These are phyloP conservation scores for Eulemur rubriventer DNA, from an alignment of 2,797 vertebrate species.

Conservation along the genomic window DNA sequence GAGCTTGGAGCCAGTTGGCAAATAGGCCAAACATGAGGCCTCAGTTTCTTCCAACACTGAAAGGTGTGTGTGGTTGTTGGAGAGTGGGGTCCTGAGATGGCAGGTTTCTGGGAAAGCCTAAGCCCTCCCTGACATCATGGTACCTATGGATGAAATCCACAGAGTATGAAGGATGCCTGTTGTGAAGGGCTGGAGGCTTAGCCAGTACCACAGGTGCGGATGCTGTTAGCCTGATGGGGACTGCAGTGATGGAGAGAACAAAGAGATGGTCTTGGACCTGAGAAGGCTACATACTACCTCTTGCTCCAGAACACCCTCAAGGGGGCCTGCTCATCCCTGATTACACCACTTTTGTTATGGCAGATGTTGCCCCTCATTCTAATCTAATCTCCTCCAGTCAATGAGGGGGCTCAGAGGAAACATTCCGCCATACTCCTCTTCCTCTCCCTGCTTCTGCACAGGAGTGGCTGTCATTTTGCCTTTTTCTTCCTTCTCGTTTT, in stretches of 20 bases:
- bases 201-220: neutral
- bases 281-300: neutral
- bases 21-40: constrained; percentile 29
- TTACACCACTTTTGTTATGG: neutral
- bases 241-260: neutral
- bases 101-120: constrained; percentile 40
- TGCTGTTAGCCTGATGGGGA: neutral
- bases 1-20: constrained; percentile 55
- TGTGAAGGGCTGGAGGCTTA: neutral
- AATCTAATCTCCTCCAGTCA: neutral
- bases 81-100: neutral
- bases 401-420: rapidly evolving
- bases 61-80: constrained; percentile 35
- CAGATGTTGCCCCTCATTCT: neutral
- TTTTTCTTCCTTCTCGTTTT: neutral
- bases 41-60: constrained; percentile 38
- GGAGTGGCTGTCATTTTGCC: neutral
- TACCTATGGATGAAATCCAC: neutral
- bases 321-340: neutral
- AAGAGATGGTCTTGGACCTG: neutral
- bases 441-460: neutral
- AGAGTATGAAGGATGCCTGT: neutral
- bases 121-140: neutral
- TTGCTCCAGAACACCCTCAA: neutral
- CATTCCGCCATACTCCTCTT: rapidly evolving